Base-by-base conservation (phyloP, 2,113 vertebrate species). In the Felis catus region DNA sequence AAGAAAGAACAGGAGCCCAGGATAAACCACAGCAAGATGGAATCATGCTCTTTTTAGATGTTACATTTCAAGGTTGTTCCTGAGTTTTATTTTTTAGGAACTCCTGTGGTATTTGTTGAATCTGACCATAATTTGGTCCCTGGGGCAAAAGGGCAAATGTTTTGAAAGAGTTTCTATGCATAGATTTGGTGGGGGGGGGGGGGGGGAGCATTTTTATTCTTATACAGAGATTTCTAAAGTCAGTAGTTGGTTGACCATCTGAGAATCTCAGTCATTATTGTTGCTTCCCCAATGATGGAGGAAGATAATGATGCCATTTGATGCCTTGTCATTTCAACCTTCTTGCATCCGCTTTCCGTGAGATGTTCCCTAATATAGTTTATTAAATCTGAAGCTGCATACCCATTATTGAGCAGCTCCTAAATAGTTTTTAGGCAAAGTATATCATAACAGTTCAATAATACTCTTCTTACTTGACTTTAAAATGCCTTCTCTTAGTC, bases 351-450 rank as follows among this genome's bases (percentile, higher is more conserved):
- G 85, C 92, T 81, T 33, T 80, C 66, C 14, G 31, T 33, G 29
- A 94, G 3, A 5, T 36, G 36, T 63, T 95, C 93, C 68, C 76
- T 70, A 58, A 80, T 9, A 33, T 4, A 51, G 39, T n/a, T 63
- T 87, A 73, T 29, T 68, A 79, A 41, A 16, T 51, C n/a, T 79
- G 83, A 58, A 78, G 33, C 27, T 58, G 45, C 63, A 36, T 4
- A 23, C 18, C 61, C 5, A 39, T 63, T 78, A 48, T 9, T 45
- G 36, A 91, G 13, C 1, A 29, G 11, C 15, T 66, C 11, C 29
- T 70, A 61, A 93, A 25, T 27, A 53, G 82, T n/a, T 80, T 95
- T 86, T 82, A 86, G 41, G 85, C 2, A 66, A 83, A 66, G 2
- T 29, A 1, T 45, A 18, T 53, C 14, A 23, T 66, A 61, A 66